Conservation (phyloP, 2,797 vertebrate genomes). For the Benthosema pterotum region DNA sequence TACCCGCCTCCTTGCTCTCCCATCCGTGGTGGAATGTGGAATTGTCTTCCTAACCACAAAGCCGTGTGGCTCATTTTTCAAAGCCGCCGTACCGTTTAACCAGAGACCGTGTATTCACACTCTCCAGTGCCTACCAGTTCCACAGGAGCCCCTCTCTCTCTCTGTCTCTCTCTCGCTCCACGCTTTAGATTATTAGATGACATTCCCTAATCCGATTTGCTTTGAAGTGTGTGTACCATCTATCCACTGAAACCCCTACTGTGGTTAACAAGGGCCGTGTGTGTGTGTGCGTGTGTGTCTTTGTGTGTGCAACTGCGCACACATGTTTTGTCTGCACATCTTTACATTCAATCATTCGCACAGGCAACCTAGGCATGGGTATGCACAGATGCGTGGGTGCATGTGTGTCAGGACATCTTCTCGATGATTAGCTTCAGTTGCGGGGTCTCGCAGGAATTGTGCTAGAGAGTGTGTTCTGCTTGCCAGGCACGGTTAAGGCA, state of each 20-base stretch:
- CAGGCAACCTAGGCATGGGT: too few relatives aligned
- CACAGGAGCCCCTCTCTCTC: slow-evolving; percentile 46
- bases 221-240: slow-evolving; percentile 32
- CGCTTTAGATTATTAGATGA: slow-evolving; percentile 56
- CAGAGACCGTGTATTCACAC: slow-evolving; percentile 10
- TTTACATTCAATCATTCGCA: too few relatives aligned
- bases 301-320: too few relatives aligned
- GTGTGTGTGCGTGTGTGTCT: too few relatives aligned
- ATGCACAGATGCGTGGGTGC: not conserved
- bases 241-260: slow-evolving; percentile 25
- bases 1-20: slow-evolving; percentile 25
- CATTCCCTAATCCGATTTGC: slow-evolving; percentile 65
- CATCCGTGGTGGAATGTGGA: slow-evolving; percentile 61
- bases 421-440: slow-evolving; percentile 66
- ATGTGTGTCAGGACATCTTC: slow-evolving; percentile 64
- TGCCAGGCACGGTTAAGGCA: slow-evolving; percentile 65
- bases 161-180: slow-evolving; percentile 29
- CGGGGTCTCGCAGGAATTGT: slow-evolving; percentile 57
- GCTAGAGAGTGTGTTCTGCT: slow-evolving; percentile 65
- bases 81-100: slow-evolving; percentile 28
- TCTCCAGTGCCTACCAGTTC: slow-evolving; percentile 28
- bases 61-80: slow-evolving; percentile 60
- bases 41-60: slow-evolving; percentile 57
- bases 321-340: too few relatives aligned
- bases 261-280: slow-evolving; percentile 27